phyloP scores from a whole-genome alignment of 2,113 vertebrate genomes.

The Chelonoidis abingdonii region DNA sequence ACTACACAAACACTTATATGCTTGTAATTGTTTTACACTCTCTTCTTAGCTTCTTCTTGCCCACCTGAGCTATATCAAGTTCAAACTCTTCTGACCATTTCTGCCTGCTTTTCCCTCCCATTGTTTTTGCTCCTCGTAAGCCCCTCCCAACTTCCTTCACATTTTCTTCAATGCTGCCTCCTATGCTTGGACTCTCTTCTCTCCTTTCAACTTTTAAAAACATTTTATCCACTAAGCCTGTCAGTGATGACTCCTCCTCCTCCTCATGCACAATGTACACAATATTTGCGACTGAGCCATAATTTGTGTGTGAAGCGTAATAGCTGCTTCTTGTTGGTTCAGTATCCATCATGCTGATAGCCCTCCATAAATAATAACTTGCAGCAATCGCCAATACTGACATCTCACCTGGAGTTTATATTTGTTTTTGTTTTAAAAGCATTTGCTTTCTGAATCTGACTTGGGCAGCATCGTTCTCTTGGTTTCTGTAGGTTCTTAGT shows the following conservation, averaged over 20 bases:
- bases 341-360: not conserved
- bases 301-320: fast-evolving
- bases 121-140: not conserved
- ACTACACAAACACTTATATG: constrained; percentile 15
- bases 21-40: constrained; percentile 39
- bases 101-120: constrained; percentile 59
- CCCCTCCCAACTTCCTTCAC: constrained; percentile 42
- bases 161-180: fast-evolving
- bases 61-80: constrained; percentile 24
- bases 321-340: not conserved
- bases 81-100: constrained; percentile 33
- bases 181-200: not conserved
- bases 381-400: not conserved
- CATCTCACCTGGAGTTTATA: constrained; percentile 11
- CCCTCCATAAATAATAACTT: not conserved
- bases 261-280: not conserved
- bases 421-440: not conserved
- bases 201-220: not conserved
- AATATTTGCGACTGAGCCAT: fast-evolving
- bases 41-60: constrained; percentile 42
- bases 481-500: constrained; percentile 2
- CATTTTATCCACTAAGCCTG: not conserved
- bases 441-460: not conserved
- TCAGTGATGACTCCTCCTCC: not conserved
- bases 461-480: fast-evolving